Percentiles rank a stretch among this genome's conserved stretches.
Conservation (phyloP, 2,888 invertebrate genomes). For the Oscheius sp. region DNA sequence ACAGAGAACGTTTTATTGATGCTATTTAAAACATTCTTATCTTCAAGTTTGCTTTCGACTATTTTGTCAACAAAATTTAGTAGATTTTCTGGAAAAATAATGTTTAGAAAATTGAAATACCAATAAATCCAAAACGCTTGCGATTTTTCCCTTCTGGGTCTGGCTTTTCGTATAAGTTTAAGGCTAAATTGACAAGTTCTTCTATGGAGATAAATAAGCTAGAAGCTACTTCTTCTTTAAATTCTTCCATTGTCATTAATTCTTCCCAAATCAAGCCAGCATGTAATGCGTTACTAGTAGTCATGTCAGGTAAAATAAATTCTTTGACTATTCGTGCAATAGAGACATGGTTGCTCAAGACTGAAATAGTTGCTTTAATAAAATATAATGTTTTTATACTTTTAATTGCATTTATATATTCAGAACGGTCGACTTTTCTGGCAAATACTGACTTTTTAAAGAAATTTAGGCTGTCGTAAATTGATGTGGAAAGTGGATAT, state of each 20-base stretch:
- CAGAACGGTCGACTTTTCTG: background rate
- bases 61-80: background rate
- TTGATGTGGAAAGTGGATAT: background rate
- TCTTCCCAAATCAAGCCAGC: background rate
- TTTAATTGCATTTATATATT: background rate
- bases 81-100: background rate
- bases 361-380: background rate
- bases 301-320: background rate
- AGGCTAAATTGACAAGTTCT: background rate
- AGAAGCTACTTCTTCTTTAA: background rate
- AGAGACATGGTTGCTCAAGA: background rate
- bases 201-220: background rate
- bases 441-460: background rate
- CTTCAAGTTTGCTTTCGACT: background rate
- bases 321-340: background rate
- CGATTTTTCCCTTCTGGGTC: background rate
- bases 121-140: background rate
- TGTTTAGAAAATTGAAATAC: too few species aligned
- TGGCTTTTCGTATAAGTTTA: background rate
- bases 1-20: background rate
- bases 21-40: background rate
- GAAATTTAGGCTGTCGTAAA: background rate
- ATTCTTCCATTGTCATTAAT: background rate
- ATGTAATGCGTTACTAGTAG: background rate
- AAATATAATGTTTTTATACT: background rate